These are phyloP conservation scores for Montifringilla adamsi DNA, from an alignment of 2,113 vertebrate species.

Conservation along the genomic window DNA sequence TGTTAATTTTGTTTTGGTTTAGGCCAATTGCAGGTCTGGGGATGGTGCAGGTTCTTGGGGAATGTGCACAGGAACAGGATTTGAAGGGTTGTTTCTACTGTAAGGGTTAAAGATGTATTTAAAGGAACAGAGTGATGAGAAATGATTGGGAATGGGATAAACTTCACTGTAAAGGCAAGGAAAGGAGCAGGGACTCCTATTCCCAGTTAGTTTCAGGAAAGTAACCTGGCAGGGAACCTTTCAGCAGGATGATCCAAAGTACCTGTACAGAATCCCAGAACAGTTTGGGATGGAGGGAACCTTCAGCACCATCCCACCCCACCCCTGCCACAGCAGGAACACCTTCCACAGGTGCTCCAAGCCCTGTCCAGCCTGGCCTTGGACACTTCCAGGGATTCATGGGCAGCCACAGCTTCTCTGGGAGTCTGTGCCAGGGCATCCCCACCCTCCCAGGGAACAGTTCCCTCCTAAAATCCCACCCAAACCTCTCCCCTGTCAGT, in stretches of 20 bases:
- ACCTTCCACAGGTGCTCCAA: neutral
- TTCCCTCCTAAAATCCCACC: neutral
- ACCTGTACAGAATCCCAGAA: accelerated
- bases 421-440: accelerated
- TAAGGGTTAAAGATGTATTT: neutral
- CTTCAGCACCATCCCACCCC: accelerated
- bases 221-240: neutral
- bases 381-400: neutral
- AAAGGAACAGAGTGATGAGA: neutral
- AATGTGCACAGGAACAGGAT: neutral
- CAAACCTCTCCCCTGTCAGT: too few relatives aligned
- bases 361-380: neutral
- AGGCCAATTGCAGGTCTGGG: neutral
- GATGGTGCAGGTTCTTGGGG: neutral
- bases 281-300: neutral
- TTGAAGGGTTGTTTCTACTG: neutral
- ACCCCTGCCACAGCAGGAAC: neutral
- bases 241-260: neutral
- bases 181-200: neutral
- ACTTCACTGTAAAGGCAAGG: neutral
- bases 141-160: accelerated
- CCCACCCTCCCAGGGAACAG: accelerated
- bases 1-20: neutral
- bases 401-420: neutral
- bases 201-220: neutral